phyloP scores from a whole-genome alignment of 2,888 invertebrate genomes.

The Hemicrepidius hirtus region DNA sequence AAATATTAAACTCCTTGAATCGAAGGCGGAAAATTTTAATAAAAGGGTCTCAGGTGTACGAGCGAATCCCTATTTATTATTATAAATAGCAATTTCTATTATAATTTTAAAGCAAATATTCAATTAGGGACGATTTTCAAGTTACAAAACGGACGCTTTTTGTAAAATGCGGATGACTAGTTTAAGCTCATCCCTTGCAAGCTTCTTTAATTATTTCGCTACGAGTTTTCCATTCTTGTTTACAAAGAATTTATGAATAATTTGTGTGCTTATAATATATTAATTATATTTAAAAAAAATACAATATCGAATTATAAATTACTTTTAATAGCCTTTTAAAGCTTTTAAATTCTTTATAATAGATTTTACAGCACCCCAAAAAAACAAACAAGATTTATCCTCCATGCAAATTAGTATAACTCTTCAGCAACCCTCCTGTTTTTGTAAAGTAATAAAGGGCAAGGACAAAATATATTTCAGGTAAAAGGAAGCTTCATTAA shows the following conservation, averaged over 20 bases:
- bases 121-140: conserved; percentile 27
- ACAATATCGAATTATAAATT: too few species aligned
- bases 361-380: not conserved
- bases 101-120: conserved; percentile 16
- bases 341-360: too few species aligned
- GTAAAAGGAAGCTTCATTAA: conserved; percentile 52
- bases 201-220: conserved; percentile 22
- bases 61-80: not conserved
- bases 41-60: conserved; percentile 15
- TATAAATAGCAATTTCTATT: conserved; percentile 23
- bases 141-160: not conserved
- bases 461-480: conserved; percentile 47
- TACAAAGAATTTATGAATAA: too few species aligned
- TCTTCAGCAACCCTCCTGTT: not conserved
- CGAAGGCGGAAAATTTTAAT: conserved; percentile 7
- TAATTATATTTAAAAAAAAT: too few species aligned
- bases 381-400: not conserved
- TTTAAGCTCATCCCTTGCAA: conserved; percentile 19
- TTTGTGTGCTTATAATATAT: too few species aligned
- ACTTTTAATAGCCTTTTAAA: too few species aligned
- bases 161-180: conserved; percentile 14
- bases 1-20: conserved; percentile 2
- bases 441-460: conserved; percentile 27
- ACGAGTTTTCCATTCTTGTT: not conserved
- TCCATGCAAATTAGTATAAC: too few species aligned